Percentiles rank a stretch among this genome's conserved stretches.
Evolutionary conservation across 2,113 vertebrate genomes (phyloP).

Genomic region (Campylorhamphus procurvoides): DNA sequence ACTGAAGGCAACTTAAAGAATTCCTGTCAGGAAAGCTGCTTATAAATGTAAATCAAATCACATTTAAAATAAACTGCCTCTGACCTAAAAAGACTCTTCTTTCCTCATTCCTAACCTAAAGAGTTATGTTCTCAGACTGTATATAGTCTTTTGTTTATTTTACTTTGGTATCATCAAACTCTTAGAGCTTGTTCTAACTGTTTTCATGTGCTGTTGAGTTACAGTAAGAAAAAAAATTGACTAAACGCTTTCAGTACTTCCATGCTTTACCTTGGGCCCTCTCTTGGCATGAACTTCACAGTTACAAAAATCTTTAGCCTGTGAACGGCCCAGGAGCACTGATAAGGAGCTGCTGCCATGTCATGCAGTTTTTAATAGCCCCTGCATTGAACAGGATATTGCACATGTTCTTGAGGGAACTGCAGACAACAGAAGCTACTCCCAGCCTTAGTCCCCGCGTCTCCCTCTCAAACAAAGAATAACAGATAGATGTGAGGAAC

Average conservation of each 20-base stretch:
- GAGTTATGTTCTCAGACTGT: background rate
- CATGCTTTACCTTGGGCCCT: background rate
- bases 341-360: fast-evolving
- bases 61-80: slow-evolving; percentile 89
- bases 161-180: background rate
- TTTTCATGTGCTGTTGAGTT: background rate
- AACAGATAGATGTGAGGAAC: background rate
- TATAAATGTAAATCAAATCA: slow-evolving; percentile 92
- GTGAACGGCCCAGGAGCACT: fast-evolving
- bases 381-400: background rate
- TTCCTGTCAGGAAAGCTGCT: slow-evolving; percentile 93
- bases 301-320: background rate
- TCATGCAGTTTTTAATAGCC: background rate
- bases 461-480: background rate
- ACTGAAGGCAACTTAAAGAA: slow-evolving; percentile 84
- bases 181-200: background rate
- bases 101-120: background rate
- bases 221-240: background rate
- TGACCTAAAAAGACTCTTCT: slow-evolving; percentile 65
- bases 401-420: fast-evolving
- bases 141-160: background rate
- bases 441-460: background rate
- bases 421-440: background rate
- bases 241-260: background rate
- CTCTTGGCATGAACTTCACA: background rate